Evolutionary conservation across 2,797 vertebrate genomes (phyloP).

Genomic region (Limnodromus scolopaceus): DNA sequence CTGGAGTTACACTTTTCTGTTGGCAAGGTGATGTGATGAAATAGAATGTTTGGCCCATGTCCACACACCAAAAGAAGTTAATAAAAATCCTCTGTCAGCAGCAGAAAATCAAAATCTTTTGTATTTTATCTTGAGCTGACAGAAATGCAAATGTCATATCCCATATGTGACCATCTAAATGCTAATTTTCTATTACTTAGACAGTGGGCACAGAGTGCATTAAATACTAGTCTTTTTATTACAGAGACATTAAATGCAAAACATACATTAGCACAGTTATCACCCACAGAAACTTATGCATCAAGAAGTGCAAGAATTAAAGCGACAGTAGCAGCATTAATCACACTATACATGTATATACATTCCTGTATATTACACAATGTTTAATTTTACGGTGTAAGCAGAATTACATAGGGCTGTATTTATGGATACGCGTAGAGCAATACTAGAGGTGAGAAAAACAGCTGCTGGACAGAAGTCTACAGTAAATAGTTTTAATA

Average conservation of each 20-base stretch:
- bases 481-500: background rate
- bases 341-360: background rate
- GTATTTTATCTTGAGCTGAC: background rate
- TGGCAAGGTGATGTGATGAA: background rate
- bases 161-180: background rate
- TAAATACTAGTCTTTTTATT: background rate
- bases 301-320: background rate
- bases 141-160: background rate
- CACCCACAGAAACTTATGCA: fast-evolving
- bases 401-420: background rate
- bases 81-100: background rate
- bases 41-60: background rate
- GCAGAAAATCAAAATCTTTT: background rate
- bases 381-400: background rate
- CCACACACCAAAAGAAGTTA: background rate
- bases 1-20: background rate
- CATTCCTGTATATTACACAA: background rate
- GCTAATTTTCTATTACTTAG: background rate
- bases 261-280: background rate
- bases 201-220: background rate
- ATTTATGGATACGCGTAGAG: fast-evolving
- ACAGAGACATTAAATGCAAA: background rate
- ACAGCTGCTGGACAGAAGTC: background rate
- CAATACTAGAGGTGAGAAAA: background rate
- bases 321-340: background rate